Conservation (phyloP, 2,113 vertebrate genomes). For the Salminus brasiliensis region DNA sequence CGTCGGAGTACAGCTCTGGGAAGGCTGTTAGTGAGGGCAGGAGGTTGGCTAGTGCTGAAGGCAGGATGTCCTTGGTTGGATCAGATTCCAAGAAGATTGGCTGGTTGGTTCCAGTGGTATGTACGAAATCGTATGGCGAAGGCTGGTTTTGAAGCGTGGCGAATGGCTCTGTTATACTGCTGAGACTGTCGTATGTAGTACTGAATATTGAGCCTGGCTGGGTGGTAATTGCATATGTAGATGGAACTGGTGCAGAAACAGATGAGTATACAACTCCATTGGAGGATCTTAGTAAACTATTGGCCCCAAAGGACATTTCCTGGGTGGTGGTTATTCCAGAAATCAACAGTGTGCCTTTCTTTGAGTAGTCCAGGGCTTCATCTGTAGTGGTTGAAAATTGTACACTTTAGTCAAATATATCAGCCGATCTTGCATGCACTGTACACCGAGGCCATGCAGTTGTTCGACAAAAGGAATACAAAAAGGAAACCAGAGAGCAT, state of each 20-base stretch:
- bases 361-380: constrained; percentile 97
- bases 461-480: constrained; percentile 51
- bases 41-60: constrained; percentile 78
- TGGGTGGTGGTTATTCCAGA: constrained; percentile 81
- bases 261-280: constrained; percentile 95
- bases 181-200: constrained; percentile 79
- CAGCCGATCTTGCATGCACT: not conserved
- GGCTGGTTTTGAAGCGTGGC: constrained; percentile 81
- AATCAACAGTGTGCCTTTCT: constrained; percentile 86
- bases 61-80: constrained; percentile 79
- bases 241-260: constrained; percentile 87
- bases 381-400: constrained; percentile 93
- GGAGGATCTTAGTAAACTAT: constrained; percentile 87
- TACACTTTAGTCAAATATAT: constrained; percentile 75
- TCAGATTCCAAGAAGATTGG: constrained; percentile 77
- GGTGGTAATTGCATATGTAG: constrained; percentile 94
- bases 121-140: constrained; percentile 85
- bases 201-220: constrained; percentile 95
- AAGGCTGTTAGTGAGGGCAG: constrained; percentile 82
- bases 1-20: constrained; percentile 87
- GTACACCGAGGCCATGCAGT: constrained; percentile 67
- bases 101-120: constrained; percentile 79
- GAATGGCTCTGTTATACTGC: constrained; percentile 69
- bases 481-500: constrained; percentile 78
- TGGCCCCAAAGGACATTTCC: constrained; percentile 81